Base-by-base conservation (phyloP, 2,113 vertebrate species). In the Coturnix japonica region DNA sequence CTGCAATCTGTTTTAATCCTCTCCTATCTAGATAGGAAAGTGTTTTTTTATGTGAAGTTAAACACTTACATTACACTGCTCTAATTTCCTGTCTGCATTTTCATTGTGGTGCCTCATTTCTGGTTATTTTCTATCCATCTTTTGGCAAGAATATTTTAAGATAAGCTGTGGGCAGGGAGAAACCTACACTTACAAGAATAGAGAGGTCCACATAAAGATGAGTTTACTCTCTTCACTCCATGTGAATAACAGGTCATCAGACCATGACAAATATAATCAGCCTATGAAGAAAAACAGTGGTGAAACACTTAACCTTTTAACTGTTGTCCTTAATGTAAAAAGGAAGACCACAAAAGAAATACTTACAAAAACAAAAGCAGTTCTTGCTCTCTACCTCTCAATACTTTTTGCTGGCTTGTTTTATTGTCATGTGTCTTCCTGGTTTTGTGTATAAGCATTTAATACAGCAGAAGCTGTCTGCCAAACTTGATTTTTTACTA, bases 1-100 rank as follows among this genome's bases (percentile, higher is more conserved):
- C 64, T 80, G 75, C 75, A 95, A 89, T 89, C 93, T 92, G 82
- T 95, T 94, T 91, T 64, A 85, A 87, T 92, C 90, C 91, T 78
- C 17, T 25, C 39, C 46, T 69, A 87, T 54, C 78, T 70, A 59
- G 7, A 43, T 11, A 87, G 65, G 37, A 80, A 63, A 87, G 79
- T 72, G 47, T 61, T 59, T 89, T 89, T 94, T 85, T 33, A 85
- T 81, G 71, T 70, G 82, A 85, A 66, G 46, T 85, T 87, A 85
- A 91, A 44, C 75, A 89, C 72, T 88, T 74, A 10, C 12, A 79
- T 65, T 73, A 59, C 46, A 77, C 35, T 46, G 31, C 37, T 87
- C 47, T 83, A 77, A 74, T 85, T 94, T 92, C 60, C 64, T 81
- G 41, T 69, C 33, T 69, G 60, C 19, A 69, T 35, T n/a, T 31